Percentiles rank a stretch among this genome's conserved stretches.
Evolutionary conservation across 2,113 vertebrate genomes (phyloP).

Genomic region (Oenanthe oenanthe): DNA sequence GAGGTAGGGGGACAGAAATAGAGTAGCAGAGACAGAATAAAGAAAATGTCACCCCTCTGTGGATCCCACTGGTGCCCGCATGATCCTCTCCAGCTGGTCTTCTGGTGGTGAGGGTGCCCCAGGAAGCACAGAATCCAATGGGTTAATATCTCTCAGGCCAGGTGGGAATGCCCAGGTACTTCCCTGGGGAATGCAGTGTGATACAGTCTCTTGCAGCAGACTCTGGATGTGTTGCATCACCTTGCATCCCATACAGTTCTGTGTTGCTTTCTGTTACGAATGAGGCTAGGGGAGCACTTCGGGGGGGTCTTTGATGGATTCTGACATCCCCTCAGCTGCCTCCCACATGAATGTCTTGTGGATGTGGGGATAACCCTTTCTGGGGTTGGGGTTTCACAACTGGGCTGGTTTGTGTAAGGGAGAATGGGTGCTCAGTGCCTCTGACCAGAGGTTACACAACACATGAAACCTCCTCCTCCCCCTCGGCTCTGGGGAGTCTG

Average conservation of each 20-base stretch:
- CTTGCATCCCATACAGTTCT: not conserved
- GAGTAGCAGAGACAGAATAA: not conserved
- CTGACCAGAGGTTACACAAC: not conserved
- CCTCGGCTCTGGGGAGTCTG: not conserved
- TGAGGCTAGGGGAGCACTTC: not conserved
- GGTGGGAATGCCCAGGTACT: not conserved
- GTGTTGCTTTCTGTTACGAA: not conserved
- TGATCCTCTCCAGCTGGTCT: not conserved
- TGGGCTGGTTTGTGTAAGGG: not conserved
- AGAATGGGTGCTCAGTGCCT: not conserved
- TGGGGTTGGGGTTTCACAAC: not conserved
- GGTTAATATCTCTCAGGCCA: not conserved
- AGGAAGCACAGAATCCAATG: rapidly evolving
- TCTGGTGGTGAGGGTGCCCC: not conserved
- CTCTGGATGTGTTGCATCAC: not conserved
- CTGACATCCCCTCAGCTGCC: not conserved
- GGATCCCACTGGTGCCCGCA: not conserved
- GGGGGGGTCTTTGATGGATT: not conserved
- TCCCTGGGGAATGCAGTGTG: not conserved
- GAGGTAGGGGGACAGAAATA: not conserved
- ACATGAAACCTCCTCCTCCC: not conserved
- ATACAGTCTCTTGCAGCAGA: not conserved
- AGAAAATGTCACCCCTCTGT: not conserved
- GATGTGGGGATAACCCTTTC: not conserved
- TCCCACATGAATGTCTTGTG: rapidly evolving